Evolutionary conservation across 2,797 vertebrate species (phyloP), one percentile per base, ranked within the genome.

Genomic region (Semaprochilodus insignis): DNA sequence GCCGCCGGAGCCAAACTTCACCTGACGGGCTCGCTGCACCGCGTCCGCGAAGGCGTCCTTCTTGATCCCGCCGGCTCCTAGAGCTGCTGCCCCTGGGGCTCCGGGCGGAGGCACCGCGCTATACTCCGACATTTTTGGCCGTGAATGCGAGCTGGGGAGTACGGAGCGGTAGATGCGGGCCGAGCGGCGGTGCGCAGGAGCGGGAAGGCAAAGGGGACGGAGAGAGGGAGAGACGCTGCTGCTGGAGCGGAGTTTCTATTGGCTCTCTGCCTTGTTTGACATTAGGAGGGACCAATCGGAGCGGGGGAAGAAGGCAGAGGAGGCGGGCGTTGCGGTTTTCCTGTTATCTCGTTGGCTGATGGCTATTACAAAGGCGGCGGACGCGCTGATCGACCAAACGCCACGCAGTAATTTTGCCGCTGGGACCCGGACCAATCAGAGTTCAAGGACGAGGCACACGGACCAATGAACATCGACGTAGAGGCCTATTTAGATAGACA

Each of bases 21-120:
- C 97, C 97, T 98, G 97, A 92, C 97, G 93, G 85, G 97, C 97
- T 89, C 97, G 94, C 91, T 97, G 96, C 54, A 98, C 96, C 0
- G 97, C 97, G 87, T 98, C 97, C 2, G 97, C 97, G 88, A 98
- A 98, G 19, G 97, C 97, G 91, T 98, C 97, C 81, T 97, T 98
- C 86, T 97, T 96, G 87, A 96, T 94, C 59, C 95, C 96, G 72
- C 92, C 95, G n/a, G 93, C 91, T 84, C 84, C 88, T 6, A 92
- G 89, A 0, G 94, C 91, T 85, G 96, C 93, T 72, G 90, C 90
- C 52, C 52, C 80, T 0, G 63, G 27, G 48, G 89, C 77, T 76
- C 96, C 96, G 63, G 96, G 94, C 52, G 95, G 93, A 88, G 96
- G 95, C 89, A 96, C 91, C 88, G 94, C 91, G 89, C 94, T 95